Evolutionary conservation across 2,888 invertebrate genomes (phyloP), one percentile per base, ranked within the genome.

Genomic region (Andricus quercusramuli): DNA sequence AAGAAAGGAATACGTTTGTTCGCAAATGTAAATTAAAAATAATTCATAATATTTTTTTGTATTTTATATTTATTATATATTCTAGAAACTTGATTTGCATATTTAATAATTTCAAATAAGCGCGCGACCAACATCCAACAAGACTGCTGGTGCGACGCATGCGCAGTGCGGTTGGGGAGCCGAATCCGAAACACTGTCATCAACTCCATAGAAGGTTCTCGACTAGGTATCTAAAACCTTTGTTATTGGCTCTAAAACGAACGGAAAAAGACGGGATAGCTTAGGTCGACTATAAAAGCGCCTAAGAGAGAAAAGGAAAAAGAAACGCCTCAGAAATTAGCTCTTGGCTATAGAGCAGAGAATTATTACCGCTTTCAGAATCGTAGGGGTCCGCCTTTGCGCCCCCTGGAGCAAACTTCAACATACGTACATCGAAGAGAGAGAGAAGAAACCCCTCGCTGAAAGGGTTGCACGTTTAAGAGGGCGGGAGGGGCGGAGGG

Each of bases 281-380:
- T 84, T 51, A 51, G 70, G 51, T 81, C 80, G 77, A 20, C 84
- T 82, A 86, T 86, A 86, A 87, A 88, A 82, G 80, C 80, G 81
- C 81, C 80, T 77, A 56, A 78, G 37, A 41, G 77, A 80, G 78
- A 76, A 41, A 78, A 74, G 79, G 66, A 77, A 47, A 59, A 80
- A 41, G 67, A 79, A 81, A 81, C 64, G 77, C n/a, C 79, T 74
- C 59, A 86, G 87, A 89, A 90, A 90, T 90, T 90, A 90, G 87
- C 89, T 90, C 88, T 87, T 85, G 86, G 83, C 86, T 85, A 86
- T 87, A 84, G 84, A 87, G 86, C 88, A 84, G 84, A 85, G 87
- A 89, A 87, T 90, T 89, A 89, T 89, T 88, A 87, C 88, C 85
- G 86, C 88, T 89, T 87, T 88, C 83, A 86, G 85, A 88, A 74